Conservation (phyloP, 2,797 vertebrate species). For the Lagocephalus sceleratus region DNA sequence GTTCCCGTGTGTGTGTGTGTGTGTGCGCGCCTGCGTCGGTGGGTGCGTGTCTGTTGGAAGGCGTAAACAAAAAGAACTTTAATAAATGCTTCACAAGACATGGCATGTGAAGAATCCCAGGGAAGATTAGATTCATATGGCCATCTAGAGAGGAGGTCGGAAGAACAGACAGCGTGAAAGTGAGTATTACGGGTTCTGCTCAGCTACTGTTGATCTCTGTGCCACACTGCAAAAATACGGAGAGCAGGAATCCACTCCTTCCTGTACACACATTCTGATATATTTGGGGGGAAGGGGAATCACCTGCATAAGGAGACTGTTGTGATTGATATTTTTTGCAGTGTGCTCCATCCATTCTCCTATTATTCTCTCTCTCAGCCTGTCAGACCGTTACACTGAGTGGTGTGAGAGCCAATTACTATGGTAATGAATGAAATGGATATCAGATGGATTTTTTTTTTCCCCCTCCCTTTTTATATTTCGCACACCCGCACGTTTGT, state of each 20-base stretch:
- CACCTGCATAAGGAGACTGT: no score
- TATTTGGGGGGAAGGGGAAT: no score
- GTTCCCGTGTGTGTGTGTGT: not conserved
- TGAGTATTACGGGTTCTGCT: slow-evolving; percentile 14
- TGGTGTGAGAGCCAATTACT: slow-evolving; percentile 70
- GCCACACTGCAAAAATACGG: slow-evolving; percentile 11
- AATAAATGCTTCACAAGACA: slow-evolving; percentile 15
- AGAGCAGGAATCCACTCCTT: not conserved
- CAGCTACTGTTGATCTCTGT: slow-evolving; percentile 20
- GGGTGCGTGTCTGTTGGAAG: no score
- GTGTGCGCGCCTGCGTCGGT: no score
- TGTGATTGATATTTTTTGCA: slow-evolving; percentile 46
- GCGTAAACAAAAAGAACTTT: not conserved
- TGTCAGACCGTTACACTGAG: slow-evolving; percentile 50
- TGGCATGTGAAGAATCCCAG: slow-evolving; percentile 21
- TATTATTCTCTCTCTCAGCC: slow-evolving; percentile 48
- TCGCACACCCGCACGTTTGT: slow-evolving; percentile 27
- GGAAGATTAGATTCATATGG: slow-evolving; percentile 20
- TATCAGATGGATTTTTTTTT: slow-evolving; percentile 68
- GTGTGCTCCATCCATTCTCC: slow-evolving; percentile 28
- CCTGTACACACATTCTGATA: no score
- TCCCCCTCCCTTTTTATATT: no score
- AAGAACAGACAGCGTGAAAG: slow-evolving; percentile 21
- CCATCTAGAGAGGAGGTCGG: slow-evolving; percentile 16
- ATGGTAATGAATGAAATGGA: slow-evolving; percentile 74